Percentiles rank a stretch among this genome's conserved stretches.
phyloP scores from a whole-genome alignment of 2,888 invertebrate genomes.

The Tholera decimalis region DNA sequence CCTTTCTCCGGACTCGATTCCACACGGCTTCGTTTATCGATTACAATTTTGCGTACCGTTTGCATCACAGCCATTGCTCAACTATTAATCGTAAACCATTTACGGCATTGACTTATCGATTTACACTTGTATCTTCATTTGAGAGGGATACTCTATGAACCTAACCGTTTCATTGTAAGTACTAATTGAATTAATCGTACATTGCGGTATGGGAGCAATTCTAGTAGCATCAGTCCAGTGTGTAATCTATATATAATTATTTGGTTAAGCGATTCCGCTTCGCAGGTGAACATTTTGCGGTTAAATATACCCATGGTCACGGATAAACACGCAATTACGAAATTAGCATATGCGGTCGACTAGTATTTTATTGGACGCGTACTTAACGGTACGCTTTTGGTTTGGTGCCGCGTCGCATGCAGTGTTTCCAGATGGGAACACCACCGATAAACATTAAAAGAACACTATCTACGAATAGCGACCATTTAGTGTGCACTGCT shows the following conservation, averaged over 20 bases:
- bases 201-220: slow-evolving; percentile 46
- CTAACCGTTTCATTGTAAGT: slow-evolving; percentile 59
- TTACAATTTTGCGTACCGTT: slow-evolving; percentile 66
- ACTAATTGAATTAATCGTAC: slow-evolving; percentile 66
- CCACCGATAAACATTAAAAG: slow-evolving; percentile 67
- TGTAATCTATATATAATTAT: slow-evolving; percentile 71
- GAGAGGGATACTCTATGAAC: slow-evolving; percentile 53
- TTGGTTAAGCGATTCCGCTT: slow-evolving; percentile 72
- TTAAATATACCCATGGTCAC: slow-evolving; percentile 75
- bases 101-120: slow-evolving; percentile 67
- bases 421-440: slow-evolving; percentile 67
- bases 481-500: slow-evolving; percentile 59
- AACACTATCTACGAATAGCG: slow-evolving; percentile 68
- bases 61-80: slow-evolving; percentile 71
- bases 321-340: slow-evolving; percentile 84
- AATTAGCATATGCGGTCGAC: slow-evolving; percentile 82
- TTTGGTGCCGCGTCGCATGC: slow-evolving; percentile 68
- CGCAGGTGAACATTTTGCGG: slow-evolving; percentile 69
- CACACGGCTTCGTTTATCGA: slow-evolving; percentile 66
- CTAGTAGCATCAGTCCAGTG: slow-evolving; percentile 47
- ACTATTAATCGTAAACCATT: slow-evolving; percentile 68
- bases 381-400: slow-evolving; percentile 80
- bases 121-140: slow-evolving; percentile 62
- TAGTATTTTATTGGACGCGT: slow-evolving; percentile 80
- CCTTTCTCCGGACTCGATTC: slow-evolving; percentile 61